Evolutionary conservation across 2,888 invertebrate genomes (phyloP), one percentile per base, ranked within the genome.

Genomic region (Chalcosyrphus nemorum): DNA sequence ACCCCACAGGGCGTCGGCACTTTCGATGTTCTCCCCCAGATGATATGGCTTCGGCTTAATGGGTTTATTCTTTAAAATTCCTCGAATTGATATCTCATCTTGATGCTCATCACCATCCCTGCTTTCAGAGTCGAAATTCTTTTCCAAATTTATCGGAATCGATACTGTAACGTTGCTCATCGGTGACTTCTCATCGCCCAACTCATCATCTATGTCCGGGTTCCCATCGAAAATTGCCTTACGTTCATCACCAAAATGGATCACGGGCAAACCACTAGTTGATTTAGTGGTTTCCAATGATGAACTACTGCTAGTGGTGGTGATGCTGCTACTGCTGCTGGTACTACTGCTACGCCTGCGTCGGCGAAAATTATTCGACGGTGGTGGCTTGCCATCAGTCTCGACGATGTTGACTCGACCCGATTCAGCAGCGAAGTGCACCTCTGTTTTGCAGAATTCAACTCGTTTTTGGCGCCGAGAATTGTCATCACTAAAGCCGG

Each of bases 321-420:
- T 88, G 80, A 11, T 65, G 52, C 45, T 80, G 27, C 29, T 80
- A 9, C 70, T 86, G 9, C 82, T 86, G 17, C 85, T 87, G 90
- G 59, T 93, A 13, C 90, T 89, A 86, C 93, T 93, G 78, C 92
- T 93, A 88, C 94, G 92, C 87, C 95, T 93, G 86, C 95, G 92
- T 88, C 95, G 93, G 84, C 96, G 93, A 89, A 96, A 96, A 89
- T 96, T 95, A 89, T 95, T 95, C 0, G 95, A 95, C 4, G 97
- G 96, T 7, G 96, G 96, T 50, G 97, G 97, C 90, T 97, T 97
- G 85, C 95, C 96, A 90, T 96, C 96, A 0, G 97, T 97, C 89
- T 96, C 96, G 32, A 97, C 96, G 76, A 97, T 96, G 89, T 97
- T 96, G 0, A 97, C 96, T 87, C 94, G 94, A 0, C 97, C 97